Evolutionary conservation across 1,140 invertebrate genomes (phyloP).

Genomic region (Paracyclopina nana): DNA sequence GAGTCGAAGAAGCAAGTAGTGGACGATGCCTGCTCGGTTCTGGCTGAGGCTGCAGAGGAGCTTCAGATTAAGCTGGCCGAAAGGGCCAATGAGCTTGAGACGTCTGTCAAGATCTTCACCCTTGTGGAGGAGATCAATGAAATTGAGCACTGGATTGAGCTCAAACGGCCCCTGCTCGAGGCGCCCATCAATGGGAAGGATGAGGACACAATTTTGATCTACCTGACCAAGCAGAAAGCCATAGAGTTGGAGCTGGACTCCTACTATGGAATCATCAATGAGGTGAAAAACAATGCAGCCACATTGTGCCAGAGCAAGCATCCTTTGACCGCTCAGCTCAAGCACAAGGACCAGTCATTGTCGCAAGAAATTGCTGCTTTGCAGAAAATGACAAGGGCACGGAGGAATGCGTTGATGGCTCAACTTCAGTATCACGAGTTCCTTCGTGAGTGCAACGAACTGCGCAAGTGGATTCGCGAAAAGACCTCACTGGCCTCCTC

Average conservation of each 20-base stretch:
- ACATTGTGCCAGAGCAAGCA: slow-evolving; percentile 44
- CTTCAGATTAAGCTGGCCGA: too few species aligned
- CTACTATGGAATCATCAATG: slow-evolving; percentile 70
- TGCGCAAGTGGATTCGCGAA: slow-evolving; percentile 85
- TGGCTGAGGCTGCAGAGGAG: too few species aligned
- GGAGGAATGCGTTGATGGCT: slow-evolving; percentile 67
- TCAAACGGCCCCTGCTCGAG: slow-evolving; percentile 56
- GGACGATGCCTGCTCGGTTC: too few species aligned
- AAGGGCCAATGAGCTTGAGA: too few species aligned
- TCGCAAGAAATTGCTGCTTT: slow-evolving; percentile 56
- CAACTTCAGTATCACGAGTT: slow-evolving; percentile 82
- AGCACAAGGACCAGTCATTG: slow-evolving; percentile 50
- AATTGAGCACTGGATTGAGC: slow-evolving; percentile 75
- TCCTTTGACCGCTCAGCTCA: slow-evolving; percentile 55
- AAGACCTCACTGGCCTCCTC: slow-evolving; percentile 70
- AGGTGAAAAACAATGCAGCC: slow-evolving; percentile 69
- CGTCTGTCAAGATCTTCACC: too few species aligned
- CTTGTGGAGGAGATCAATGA: slow-evolving; percentile 73
- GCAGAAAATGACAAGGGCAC: slow-evolving; percentile 51
- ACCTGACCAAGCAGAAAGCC: slow-evolving; percentile 77
- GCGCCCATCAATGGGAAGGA: slow-evolving; percentile 68
- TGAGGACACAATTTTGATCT: slow-evolving; percentile 65
- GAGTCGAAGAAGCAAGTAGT: slow-evolving; percentile 1
- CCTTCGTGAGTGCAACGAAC: slow-evolving; percentile 58
- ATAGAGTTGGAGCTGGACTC: slow-evolving; percentile 79